A percentile compares a stretch with the other conserved stretches of the same genome.
Evolutionary conservation across 2,797 vertebrate species (phyloP).

Genomic region (Hydrophis major): DNA sequence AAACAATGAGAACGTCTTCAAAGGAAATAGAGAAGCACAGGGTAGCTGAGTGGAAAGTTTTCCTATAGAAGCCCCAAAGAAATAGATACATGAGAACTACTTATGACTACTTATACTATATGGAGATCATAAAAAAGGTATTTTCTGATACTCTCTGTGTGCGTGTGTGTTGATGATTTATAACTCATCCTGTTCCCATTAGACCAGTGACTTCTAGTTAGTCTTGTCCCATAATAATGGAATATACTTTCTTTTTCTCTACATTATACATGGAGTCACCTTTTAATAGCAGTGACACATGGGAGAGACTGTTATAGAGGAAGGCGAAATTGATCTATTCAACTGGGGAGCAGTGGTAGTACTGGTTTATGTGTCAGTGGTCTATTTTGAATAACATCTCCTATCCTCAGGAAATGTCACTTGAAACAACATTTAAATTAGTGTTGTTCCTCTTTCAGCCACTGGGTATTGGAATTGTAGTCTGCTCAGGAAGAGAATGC

Average conservation of each 20-base stretch:
- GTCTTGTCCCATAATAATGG: background rate
- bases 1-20: constrained; percentile 54
- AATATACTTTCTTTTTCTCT: background rate
- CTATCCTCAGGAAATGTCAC: background rate
- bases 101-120: background rate
- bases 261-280: background rate
- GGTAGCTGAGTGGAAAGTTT: background rate
- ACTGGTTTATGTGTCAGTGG: background rate
- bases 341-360: background rate
- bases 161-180: background rate
- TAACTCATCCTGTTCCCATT: background rate
- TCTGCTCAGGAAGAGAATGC: constrained; percentile 57
- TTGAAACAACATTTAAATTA: background rate
- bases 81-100: background rate
- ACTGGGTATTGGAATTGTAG: constrained; percentile 46
- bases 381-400: background rate
- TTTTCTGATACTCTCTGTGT: background rate
- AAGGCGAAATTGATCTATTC: background rate
- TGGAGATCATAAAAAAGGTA: background rate
- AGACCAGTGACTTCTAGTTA: background rate
- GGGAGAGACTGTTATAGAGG: background rate
- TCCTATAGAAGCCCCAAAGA: background rate
- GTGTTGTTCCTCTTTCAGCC: constrained; percentile 30
- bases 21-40: constrained; percentile 35
- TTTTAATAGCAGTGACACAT: background rate